phyloP scores from a whole-genome alignment of 1,140 invertebrate species.

The Marisa cornuarietis region DNA sequence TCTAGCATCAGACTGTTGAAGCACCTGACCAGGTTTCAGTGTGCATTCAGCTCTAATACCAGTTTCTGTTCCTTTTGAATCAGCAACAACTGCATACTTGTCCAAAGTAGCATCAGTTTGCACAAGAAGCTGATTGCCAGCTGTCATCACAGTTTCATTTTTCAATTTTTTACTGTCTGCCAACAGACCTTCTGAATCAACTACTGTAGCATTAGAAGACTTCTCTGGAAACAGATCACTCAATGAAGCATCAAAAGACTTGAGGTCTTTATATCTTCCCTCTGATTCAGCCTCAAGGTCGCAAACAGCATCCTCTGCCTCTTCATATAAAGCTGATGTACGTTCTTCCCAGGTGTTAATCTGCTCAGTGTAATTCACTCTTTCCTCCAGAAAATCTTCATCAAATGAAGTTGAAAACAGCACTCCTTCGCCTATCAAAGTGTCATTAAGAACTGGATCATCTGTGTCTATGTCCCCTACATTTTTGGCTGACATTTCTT shows the following conservation, averaged over 20 bases:
- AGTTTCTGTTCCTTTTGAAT: too few relatives aligned
- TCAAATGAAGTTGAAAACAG: constrained; percentile 19
- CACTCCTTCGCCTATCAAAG: neutral
- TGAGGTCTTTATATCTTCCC: neutral
- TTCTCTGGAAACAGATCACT: neutral
- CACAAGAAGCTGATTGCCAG: too few relatives aligned
- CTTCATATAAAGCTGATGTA: constrained; percentile 14
- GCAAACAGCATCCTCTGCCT: neutral
- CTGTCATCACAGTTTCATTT: too few relatives aligned
- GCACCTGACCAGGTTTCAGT: too few relatives aligned
- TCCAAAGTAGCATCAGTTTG: too few relatives aligned
- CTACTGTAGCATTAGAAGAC: neutral
- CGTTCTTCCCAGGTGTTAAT: constrained; percentile 12
- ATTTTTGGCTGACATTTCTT: too few relatives aligned
- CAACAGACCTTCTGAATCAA: too few relatives aligned
- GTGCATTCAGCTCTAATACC: too few relatives aligned
- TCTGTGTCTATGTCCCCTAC: too few relatives aligned
- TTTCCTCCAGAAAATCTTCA: neutral
- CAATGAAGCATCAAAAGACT: constrained; percentile 6
- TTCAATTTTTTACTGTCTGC: too few relatives aligned
- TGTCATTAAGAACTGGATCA: neutral
- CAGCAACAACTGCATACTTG: too few relatives aligned
- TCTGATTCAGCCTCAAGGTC: neutral
- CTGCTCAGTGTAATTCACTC: neutral
- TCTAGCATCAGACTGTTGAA: too few relatives aligned